These are phyloP conservation scores for Drosophila hydei DNA, from an alignment of 1,140 invertebrate genomes.

Conservation along the genomic window DNA sequence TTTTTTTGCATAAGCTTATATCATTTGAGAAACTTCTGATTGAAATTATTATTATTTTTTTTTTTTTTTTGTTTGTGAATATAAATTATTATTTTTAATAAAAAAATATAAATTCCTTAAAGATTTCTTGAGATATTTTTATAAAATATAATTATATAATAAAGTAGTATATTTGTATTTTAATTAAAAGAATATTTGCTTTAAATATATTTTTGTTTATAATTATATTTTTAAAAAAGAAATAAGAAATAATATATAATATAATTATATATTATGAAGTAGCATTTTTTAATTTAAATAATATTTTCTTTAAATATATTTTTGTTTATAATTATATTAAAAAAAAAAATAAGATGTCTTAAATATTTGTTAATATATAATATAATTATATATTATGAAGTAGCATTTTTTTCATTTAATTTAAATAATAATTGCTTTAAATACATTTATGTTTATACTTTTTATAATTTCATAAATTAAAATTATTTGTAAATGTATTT, in stretches of 20 bases:
- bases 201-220: conserved; percentile 17
- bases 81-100: too few relatives aligned
- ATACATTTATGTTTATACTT: neutral
- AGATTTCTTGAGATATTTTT: too few relatives aligned
- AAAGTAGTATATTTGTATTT: too few relatives aligned
- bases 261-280: neutral
- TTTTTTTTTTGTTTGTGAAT: too few relatives aligned
- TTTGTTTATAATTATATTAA: neutral
- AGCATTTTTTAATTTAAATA: conserved; percentile 12
- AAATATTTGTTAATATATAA: conserved; percentile 10
- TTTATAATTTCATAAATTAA: too few relatives aligned
- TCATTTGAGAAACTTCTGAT: too few relatives aligned
- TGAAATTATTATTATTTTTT: too few relatives aligned
- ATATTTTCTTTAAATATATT: conserved; percentile 2
- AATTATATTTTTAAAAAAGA: neutral
- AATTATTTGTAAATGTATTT: too few relatives aligned
- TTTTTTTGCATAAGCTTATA: neutral
- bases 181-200: too few relatives aligned
- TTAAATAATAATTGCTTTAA: too few relatives aligned
- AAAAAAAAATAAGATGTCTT: neutral
- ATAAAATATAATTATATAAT: too few relatives aligned
- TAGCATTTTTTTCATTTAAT: conserved; percentile 21
- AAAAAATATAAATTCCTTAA: too few relatives aligned
- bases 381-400: neutral
- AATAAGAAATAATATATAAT: conserved; percentile 6